A percentile compares a stretch with the other conserved stretches of the same genome.
These are phyloP conservation scores for Channa maculata DNA, from an alignment of 2,113 vertebrate genomes.

Conservation along the genomic window DNA sequence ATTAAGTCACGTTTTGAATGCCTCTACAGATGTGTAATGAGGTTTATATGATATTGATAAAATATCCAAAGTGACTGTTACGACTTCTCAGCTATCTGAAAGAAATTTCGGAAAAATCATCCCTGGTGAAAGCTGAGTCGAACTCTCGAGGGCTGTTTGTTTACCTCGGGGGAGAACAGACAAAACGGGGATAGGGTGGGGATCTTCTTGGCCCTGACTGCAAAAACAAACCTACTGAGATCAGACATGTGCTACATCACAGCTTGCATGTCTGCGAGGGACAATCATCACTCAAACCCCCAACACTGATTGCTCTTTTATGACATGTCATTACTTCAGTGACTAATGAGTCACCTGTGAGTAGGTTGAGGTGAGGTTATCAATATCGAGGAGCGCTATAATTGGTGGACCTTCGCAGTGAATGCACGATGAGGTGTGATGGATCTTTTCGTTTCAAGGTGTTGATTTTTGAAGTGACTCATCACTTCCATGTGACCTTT, in stretches of 20 bases:
- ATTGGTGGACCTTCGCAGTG: conserved; percentile 62
- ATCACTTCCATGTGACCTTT: conserved; percentile 74
- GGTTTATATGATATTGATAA: conserved; percentile 88
- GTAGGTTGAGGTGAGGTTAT: conserved; percentile 65
- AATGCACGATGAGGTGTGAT: conserved; percentile 60
- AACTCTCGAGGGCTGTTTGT: conserved; percentile 45
- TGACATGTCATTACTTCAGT: conserved; percentile 68
- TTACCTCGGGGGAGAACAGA: conserved; percentile 16
- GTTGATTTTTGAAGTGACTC: conserved; percentile 73
- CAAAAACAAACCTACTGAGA: conserved; percentile 70
- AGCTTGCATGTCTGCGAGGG: conserved; percentile 8
- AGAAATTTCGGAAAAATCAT: too few species aligned
- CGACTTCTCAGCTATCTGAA: conserved; percentile 82
- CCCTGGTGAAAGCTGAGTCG: conserved; percentile 48
- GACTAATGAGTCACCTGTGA: conserved; percentile 65
- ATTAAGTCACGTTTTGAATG: conserved; percentile 87
- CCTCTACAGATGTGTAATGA: conserved; percentile 83
- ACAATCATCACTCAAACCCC: conserved; percentile 51
- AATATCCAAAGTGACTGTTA: conserved; percentile 82
- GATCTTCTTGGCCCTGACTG: conserved; percentile 68
- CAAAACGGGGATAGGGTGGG: background rate
- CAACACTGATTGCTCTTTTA: conserved; percentile 59
- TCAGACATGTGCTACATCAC: conserved; percentile 26
- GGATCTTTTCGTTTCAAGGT: conserved; percentile 57
- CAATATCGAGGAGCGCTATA: conserved; percentile 53